Evolutionary conservation across 2,888 invertebrate genomes (phyloP).

Genomic region (Pelosia muscerda): DNA sequence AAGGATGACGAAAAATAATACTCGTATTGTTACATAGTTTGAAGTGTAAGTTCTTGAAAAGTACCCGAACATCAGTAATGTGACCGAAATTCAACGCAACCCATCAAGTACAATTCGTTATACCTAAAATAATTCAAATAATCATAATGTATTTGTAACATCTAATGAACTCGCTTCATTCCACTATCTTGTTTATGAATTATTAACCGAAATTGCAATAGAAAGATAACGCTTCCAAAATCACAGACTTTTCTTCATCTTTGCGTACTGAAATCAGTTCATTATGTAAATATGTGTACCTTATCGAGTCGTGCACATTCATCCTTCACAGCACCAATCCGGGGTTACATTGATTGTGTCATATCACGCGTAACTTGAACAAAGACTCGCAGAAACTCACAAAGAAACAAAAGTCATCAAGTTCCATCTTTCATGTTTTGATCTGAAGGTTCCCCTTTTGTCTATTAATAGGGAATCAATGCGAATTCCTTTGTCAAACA

Average conservation of each 20-base stretch:
- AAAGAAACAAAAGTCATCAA: constrained; percentile 57
- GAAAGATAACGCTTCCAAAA: constrained; percentile 24
- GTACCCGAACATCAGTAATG: too few species aligned
- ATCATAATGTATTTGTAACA: too few species aligned
- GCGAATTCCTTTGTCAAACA: constrained; percentile 50
- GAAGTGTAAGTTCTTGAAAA: too few species aligned
- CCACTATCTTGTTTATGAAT: too few species aligned
- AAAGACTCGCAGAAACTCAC: constrained; percentile 48
- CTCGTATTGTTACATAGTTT: too few species aligned
- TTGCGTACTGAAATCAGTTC: constrained; percentile 30
- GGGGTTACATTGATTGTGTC: constrained; percentile 47
- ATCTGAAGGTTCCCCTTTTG: constrained; percentile 54
- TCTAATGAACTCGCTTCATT: too few species aligned
- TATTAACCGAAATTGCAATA: not conserved
- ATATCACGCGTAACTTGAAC: constrained; percentile 36
- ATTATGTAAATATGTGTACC: constrained; percentile 42
- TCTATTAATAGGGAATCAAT: constrained; percentile 63
- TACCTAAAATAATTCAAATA: too few species aligned
- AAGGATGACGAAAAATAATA: too few species aligned
- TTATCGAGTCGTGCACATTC: constrained; percentile 29
- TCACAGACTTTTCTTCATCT: constrained; percentile 19
- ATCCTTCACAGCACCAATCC: constrained; percentile 30
- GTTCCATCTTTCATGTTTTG: constrained; percentile 54
- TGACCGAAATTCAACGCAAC: too few species aligned
- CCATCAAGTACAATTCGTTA: too few species aligned